phyloP scores from a whole-genome alignment of 2,113 vertebrate genomes.

The Protobothrops mucrosquamatus region DNA sequence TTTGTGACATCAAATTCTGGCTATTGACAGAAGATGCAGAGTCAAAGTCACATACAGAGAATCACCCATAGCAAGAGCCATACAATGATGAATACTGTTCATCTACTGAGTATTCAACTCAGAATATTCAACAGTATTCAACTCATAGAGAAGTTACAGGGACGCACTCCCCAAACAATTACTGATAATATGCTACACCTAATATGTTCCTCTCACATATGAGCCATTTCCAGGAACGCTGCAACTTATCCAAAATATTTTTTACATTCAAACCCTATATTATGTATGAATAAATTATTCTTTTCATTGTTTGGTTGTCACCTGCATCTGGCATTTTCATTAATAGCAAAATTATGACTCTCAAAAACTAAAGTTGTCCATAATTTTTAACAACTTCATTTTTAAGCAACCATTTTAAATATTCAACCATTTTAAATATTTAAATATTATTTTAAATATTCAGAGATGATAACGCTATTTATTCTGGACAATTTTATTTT shows the following conservation, averaged over 20 bases:
- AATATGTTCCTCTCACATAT: background rate
- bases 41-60: background rate
- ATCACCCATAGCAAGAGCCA: background rate
- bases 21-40: background rate
- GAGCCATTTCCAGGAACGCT: background rate
- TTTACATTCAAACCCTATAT: background rate
- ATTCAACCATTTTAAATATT: too few species aligned
- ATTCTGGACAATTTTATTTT: slow-evolving; percentile 70
- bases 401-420: slow-evolving; percentile 64
- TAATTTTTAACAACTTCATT: slow-evolving; percentile 60
- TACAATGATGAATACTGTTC: background rate
- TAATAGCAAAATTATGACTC: background rate
- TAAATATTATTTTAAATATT: slow-evolving; percentile 31
- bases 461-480: slow-evolving; percentile 69
- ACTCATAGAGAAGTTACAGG: background rate
- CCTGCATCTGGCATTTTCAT: background rate
- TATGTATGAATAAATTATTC: background rate
- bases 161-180: background rate
- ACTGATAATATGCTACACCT: background rate
- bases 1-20: background rate
- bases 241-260: background rate
- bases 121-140: background rate
- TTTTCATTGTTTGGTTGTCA: background rate
- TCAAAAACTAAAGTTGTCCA: background rate
- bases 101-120: background rate